These are phyloP conservation scores for Paralvinella palmiformis DNA, from an alignment of 1,140 invertebrate genomes.

Conservation along the genomic window DNA sequence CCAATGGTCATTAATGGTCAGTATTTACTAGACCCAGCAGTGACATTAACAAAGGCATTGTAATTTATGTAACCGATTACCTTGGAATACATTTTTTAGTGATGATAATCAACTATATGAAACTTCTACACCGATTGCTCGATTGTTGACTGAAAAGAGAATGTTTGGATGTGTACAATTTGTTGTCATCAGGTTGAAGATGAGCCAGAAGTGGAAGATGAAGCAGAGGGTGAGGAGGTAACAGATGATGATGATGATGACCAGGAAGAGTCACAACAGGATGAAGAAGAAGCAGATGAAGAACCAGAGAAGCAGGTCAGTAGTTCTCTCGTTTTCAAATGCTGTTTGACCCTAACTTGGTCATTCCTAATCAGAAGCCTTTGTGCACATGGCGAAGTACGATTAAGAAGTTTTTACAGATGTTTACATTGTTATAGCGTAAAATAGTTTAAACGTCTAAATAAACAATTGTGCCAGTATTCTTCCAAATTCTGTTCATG, in stretches of 20 bases:
- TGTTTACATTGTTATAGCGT: neutral
- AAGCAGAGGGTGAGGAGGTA: constrained; percentile 37
- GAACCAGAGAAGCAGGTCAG: constrained; percentile 2
- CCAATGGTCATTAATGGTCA: too few relatives aligned
- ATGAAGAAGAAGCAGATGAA: constrained; percentile 1
- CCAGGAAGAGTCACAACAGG: constrained; percentile 15
- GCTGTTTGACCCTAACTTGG: neutral
- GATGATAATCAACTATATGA: too few relatives aligned
- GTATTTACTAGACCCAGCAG: too few relatives aligned
- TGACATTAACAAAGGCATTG: too few relatives aligned
- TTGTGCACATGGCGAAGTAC: neutral
- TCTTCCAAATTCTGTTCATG: neutral
- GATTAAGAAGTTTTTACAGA: neutral
- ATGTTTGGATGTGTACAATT: too few relatives aligned
- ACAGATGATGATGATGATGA: constrained; percentile 27
- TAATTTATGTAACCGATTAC: too few relatives aligned
- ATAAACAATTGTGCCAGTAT: neutral
- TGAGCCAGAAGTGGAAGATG: too few relatives aligned
- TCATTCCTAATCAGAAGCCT: neutral
- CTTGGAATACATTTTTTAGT: too few relatives aligned
- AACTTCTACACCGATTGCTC: too few relatives aligned
- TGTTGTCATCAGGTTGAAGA: neutral
- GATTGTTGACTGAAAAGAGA: too few relatives aligned
- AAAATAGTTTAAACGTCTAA: neutral
- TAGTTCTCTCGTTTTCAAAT: neutral